Evolutionary conservation across 2,113 vertebrate genomes (phyloP), one percentile per base, ranked within the genome.

Genomic region (Mola mola): DNA sequence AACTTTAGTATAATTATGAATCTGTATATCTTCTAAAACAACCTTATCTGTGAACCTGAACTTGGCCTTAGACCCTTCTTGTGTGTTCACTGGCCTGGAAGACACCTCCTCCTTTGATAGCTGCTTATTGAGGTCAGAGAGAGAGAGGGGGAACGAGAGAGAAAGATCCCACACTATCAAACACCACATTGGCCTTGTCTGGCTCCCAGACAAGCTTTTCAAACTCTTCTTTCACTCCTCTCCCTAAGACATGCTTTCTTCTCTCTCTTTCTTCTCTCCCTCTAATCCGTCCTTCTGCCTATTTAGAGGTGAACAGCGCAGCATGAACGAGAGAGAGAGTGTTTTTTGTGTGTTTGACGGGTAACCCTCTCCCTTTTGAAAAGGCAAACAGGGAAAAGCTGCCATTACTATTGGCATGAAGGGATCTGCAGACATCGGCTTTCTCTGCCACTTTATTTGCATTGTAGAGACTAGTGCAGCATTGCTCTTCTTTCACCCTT

Each of bases 251-350:
- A 16, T 70, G 87, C 84, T 88, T 88, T 84, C 71, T 84, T 79
- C 78, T 82, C 53, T 33, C 47, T 69, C 63, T 72, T 79, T 83
- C 79, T 84, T 76, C 71, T 53, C 66, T 55, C 70, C 48, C 67
- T 82, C 82, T 88, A 90, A 90, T 90, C 85, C 78, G 83, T 83
- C 80, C 85, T 85, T 86, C 82, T 89, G 81, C 79, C 83, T 71
- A 75, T 87, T 87, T 88, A 83, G 84, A 85, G 79, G 84, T 78
- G 87, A 90, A 88, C 85, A 73, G 85, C 82, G 15, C 80, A 59
- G 80, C 66, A 22, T 85, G 88, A 86, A 83, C 75, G 78, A 58
- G 64, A 72, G 81, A 82, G 78, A 90, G 81, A 87, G 82, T 86
- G 72, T 85, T 86, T 84, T 82, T 85, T 88, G 84, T 90, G 79